Evolutionary conservation across 2,797 vertebrate genomes (phyloP).

Genomic region (Astyanax mexicanus): DNA sequence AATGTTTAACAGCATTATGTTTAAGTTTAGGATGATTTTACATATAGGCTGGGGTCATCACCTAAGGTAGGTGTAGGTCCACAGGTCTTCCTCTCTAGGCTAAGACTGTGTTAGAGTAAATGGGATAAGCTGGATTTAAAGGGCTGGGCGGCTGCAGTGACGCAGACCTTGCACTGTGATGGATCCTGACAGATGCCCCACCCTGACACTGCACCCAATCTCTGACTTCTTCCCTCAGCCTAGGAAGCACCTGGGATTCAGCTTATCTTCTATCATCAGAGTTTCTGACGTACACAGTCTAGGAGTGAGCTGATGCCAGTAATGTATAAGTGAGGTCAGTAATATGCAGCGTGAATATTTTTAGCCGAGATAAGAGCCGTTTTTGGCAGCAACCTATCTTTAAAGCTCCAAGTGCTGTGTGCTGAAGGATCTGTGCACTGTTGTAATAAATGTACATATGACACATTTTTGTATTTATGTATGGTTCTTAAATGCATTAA

Average conservation of each 20-base stretch:
- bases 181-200: slow-evolving; percentile 70
- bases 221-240: slow-evolving; percentile 42
- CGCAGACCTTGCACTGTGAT: slow-evolving; percentile 73
- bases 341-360: slow-evolving; percentile 1
- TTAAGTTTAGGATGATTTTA: background rate
- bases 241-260: slow-evolving; percentile 20
- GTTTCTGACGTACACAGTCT: slow-evolving; percentile 40
- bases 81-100: slow-evolving; percentile 14
- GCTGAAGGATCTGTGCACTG: background rate
- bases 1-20: background rate
- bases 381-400: background rate
- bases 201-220: slow-evolving; percentile 58
- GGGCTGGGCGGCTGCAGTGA: slow-evolving; percentile 69
- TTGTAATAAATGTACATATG: too few relatives aligned
- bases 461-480: too few relatives aligned
- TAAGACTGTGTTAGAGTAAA: slow-evolving; percentile 73
- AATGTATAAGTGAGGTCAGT: background rate
- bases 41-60: background rate
- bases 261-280: slow-evolving; percentile 18
- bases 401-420: background rate
- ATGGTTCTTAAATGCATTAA: too few relatives aligned
- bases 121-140: slow-evolving; percentile 83
- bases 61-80: slow-evolving; percentile 1
- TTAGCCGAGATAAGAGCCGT: too few relatives aligned
- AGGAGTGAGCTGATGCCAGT: slow-evolving; percentile 8